A percentile compares a stretch with the other conserved stretches of the same genome.
Evolutionary conservation across 2,113 vertebrate genomes (phyloP).

Genomic region (Otolemur garnettii): DNA sequence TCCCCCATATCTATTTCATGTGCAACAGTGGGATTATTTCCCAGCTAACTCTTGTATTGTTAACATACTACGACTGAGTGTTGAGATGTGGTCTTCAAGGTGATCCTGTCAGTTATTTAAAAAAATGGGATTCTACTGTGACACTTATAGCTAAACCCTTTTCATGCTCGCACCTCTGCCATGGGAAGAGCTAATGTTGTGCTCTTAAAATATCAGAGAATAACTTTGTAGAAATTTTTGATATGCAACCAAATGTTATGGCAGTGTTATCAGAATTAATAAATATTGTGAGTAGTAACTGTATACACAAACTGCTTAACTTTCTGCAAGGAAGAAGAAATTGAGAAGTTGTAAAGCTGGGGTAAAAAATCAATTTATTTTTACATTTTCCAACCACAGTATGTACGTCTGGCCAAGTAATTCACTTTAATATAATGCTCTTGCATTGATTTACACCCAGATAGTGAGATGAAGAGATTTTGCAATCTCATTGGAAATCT

Average conservation of each 20-base stretch:
- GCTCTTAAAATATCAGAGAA: slow-evolving; percentile 19
- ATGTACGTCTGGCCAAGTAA: slow-evolving; percentile 70
- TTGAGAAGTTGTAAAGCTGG: slow-evolving; percentile 66
- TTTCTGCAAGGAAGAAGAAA: slow-evolving; percentile 62
- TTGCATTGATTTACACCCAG: slow-evolving; percentile 70
- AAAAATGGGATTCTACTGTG: slow-evolving; percentile 23
- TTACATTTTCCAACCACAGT: slow-evolving; percentile 77
- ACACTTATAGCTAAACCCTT: background rate
- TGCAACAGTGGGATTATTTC: background rate
- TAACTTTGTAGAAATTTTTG: slow-evolving; percentile 43
- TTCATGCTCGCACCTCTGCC: background rate
- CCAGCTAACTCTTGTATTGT: background rate
- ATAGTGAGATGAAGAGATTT: slow-evolving; percentile 67
- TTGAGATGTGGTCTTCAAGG: background rate
- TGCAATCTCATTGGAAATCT: slow-evolving; percentile 46
- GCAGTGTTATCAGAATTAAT: slow-evolving; percentile 66
- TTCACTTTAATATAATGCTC: slow-evolving; percentile 62
- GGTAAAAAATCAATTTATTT: slow-evolving; percentile 70
- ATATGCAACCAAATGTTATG: background rate
- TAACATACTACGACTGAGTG: too few species aligned
- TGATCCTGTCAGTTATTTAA: background rate
- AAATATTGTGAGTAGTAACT: slow-evolving; percentile 38
- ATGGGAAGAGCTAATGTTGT: background rate
- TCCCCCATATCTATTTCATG: background rate
- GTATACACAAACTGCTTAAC: slow-evolving; percentile 12